Evolutionary conservation across 2,113 vertebrate species (phyloP), one percentile per base, ranked within the genome.

Genomic region (Dicerorhinus sumatrensis): DNA sequence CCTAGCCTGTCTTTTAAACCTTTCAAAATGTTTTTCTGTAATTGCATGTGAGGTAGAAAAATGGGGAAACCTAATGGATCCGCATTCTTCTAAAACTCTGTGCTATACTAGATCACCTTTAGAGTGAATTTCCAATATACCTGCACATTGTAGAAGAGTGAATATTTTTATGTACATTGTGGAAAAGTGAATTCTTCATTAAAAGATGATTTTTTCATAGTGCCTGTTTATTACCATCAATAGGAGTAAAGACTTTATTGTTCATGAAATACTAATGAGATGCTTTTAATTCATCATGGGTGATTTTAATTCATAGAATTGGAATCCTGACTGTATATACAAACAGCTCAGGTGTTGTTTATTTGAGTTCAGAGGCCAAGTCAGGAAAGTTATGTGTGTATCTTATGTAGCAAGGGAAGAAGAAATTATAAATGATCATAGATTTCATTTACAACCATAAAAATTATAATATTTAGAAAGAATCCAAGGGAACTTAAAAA

Each of bases 181-280:
- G 39, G 18, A 73, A 96, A 97, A 91, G n/a, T 76, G 10, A 95
- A 54, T 36, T 72, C 65, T 39, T 97, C 65, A 58, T 36, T 94
- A 90, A 21, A 87, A 42, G 39, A 33, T 76, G 23, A 56, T 29
- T 89, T 76, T 70, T 75, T 69, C 36, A 25, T 9, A 39, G 23
- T 65, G 17, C 48, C 65, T 92, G 3, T 58, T 94, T 82, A 42
- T 80, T 67, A 60, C 27, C 94, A 73, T 69, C 86, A 89, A 3
- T 16, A 81, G 8, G 7, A 70, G 8, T 75, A 63, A 91, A 89
- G 83, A 80, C 39, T 20, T 27, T 83, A 31, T 88, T 29, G 60
- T 10, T 82, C 56, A 33, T 67, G 17, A 85, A 20, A 13, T 83
- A 73, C 20, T 65, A 67, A 58, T 84, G 60, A 76, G 73, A 62